Evolutionary conservation across 1,140 invertebrate species (phyloP).

Genomic region (Drosophila repleta): DNA sequence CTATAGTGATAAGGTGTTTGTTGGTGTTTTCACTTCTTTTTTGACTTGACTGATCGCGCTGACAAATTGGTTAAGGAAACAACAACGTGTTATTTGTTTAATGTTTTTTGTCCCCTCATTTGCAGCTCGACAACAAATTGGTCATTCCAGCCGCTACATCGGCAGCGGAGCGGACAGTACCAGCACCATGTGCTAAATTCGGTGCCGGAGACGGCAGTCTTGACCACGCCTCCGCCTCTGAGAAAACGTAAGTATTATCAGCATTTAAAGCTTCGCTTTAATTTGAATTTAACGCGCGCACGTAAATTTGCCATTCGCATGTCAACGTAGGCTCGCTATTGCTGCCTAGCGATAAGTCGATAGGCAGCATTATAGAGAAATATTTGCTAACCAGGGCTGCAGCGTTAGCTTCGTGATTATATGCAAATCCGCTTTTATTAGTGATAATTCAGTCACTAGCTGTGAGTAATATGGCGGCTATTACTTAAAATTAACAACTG

Average conservation of each 20-base stretch:
- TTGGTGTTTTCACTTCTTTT: slow-evolving; percentile 2
- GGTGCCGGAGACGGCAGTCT: slow-evolving; percentile 63
- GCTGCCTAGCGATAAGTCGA: slow-evolving; percentile 18
- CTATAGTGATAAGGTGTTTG: slow-evolving; percentile 54
- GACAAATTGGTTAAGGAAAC: slow-evolving; percentile 48
- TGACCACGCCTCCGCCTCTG: slow-evolving; percentile 65
- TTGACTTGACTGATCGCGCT: slow-evolving; percentile 28
- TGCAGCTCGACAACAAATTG: slow-evolving; percentile 66
- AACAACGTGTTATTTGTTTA: slow-evolving; percentile 39
- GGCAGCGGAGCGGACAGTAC: slow-evolving; percentile 58
- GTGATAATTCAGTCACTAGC: background rate
- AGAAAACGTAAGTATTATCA: slow-evolving; percentile 61
- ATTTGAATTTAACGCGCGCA: slow-evolving; percentile 31
- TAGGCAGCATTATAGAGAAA: background rate
- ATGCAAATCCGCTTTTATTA: background rate
- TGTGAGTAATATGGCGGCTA: background rate
- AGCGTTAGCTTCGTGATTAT: background rate
- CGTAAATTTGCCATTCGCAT: slow-evolving; percentile 19
- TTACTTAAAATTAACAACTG: background rate
- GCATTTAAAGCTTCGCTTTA: background rate
- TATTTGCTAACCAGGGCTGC: slow-evolving; percentile 8
- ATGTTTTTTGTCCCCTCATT: slow-evolving; percentile 13
- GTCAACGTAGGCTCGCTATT: slow-evolving; percentile 3
- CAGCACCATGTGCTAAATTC: slow-evolving; percentile 69
- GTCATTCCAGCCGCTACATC: slow-evolving; percentile 72